Base-by-base conservation (phyloP, 2,888 invertebrate genomes). In the Drosophila niveifrons region DNA sequence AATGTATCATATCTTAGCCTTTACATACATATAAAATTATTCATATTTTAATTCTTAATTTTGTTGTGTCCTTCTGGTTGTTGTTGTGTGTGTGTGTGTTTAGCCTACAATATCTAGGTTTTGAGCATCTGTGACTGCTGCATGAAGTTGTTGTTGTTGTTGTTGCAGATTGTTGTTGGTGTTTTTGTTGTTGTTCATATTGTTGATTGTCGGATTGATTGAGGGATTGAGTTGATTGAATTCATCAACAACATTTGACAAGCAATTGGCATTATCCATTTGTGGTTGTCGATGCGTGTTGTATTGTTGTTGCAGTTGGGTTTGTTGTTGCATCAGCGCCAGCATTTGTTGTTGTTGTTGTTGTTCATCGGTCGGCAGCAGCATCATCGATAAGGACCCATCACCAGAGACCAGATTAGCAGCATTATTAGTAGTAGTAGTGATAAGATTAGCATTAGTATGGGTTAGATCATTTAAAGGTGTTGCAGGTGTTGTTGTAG, bases 101-200 rank as follows among this genome's bases (percentile, higher is more conserved):
- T 92, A 92, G 81, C 90, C 92, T 91, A 92, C 91, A 88, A 92
- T 92, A 91, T 92, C 92, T 90, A 92, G 88, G 84, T 92, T 92
- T 91, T 92, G 92, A 91, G 92, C 92, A 91, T 92, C 92, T 85
- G 92, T 92, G 84, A 92, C 91, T 88, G 91, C 91, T 89, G 82
- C 66, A 61, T 63, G 70, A 62, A 75, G 61, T 69, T 82, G 56
- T 72, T 66, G 62, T 69, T 82, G 56, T 72, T 66, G 62, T 75
- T 82, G 66, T 72, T 80, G 88, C 72, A 74, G 66, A 66, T 62
- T 65, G 71, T 58, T 70, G 72, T 68, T 68, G 72, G 66, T 68
- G 72, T 66, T 68, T 58, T 66, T 72, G 75, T 75, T 75, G 71
- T 65, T 71, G 66, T 36, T 59, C 58, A 43, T 47, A 53, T 51